Conservation (phyloP, 1,140 invertebrate species). For the Drosophila ogumai region DNA sequence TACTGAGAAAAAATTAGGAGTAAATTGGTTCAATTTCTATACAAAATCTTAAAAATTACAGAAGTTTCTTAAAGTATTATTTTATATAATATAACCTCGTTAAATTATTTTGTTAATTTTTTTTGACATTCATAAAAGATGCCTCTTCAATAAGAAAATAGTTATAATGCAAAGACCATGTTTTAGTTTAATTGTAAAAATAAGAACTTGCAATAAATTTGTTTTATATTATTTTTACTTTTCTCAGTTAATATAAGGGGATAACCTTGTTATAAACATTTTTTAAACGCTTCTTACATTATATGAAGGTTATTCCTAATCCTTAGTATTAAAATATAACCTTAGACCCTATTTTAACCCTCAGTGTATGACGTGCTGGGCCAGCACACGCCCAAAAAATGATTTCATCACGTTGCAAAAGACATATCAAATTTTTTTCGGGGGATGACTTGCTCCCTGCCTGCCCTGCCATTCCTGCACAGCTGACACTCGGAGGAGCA, state of each 20-base stretch:
- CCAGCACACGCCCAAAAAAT: constrained; percentile 68
- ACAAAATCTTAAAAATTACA: not conserved
- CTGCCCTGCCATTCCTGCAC: constrained; percentile 8
- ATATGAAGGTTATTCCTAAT: not conserved
- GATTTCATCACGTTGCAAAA: constrained; percentile 50
- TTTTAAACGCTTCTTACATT: not conserved
- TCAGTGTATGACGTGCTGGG: constrained; percentile 27
- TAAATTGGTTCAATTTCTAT: too few species aligned
- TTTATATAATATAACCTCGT: too few species aligned
- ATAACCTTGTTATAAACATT: too few species aligned
- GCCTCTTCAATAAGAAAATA: not conserved
- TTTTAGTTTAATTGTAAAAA: not conserved
- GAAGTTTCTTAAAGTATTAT: not conserved
- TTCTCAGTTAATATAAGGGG: too few species aligned
- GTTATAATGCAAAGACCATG: not conserved
- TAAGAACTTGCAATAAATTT: not conserved
- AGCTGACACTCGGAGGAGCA: constrained; percentile 54
- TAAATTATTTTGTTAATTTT: not conserved
- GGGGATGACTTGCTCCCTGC: constrained; percentile 41
- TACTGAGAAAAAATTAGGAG: constrained; percentile 6
- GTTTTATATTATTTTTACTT: too few species aligned
- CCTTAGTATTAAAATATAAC: not conserved
- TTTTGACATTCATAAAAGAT: not conserved
- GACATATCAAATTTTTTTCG: constrained; percentile 65
- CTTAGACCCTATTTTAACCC: not conserved